Percentiles rank a stretch among this genome's conserved stretches.
phyloP scores from a whole-genome alignment of 2,888 invertebrate genomes.

The Steinernema hermaphroditum region DNA sequence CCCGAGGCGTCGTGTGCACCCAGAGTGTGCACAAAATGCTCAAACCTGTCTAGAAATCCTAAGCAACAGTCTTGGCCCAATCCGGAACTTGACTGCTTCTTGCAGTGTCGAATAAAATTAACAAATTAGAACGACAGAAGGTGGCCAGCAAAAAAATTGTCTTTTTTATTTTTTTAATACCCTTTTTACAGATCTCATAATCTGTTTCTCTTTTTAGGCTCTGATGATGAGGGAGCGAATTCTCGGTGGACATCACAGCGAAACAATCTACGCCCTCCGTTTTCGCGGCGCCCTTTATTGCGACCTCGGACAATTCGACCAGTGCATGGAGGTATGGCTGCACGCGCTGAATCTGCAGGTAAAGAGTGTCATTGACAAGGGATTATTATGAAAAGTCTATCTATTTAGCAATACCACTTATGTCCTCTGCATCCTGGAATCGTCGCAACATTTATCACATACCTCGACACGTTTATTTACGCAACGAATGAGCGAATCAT shows the following conservation, averaged over 20 bases:
- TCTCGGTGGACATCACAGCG: conserved; percentile 82
- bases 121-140: too few relatives aligned
- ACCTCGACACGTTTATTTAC: not conserved
- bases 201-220: conserved; percentile 78
- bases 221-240: conserved; percentile 84
- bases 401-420: not conserved
- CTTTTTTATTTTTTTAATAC: too few relatives aligned
- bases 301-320: conserved; percentile 70
- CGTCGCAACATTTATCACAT: not conserved
- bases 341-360: conserved; percentile 76
- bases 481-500: conserved; percentile 3
- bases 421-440: conserved; percentile 15
- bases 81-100: too few relatives aligned
- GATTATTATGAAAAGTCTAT: not conserved
- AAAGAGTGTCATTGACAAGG: too few relatives aligned
- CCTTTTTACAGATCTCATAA: too few relatives aligned
- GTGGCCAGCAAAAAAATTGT: too few relatives aligned
- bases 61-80: too few relatives aligned
- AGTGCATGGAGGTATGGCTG: conserved; percentile 80
- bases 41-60: too few relatives aligned
- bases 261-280: conserved; percentile 77
- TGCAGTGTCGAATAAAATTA: too few relatives aligned
- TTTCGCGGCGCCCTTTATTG: conserved; percentile 93
- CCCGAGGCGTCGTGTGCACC: too few relatives aligned
- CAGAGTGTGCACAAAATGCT: too few relatives aligned